These are phyloP conservation scores for Cichladusa arquata DNA, from an alignment of 2,113 vertebrate species.

Conservation along the genomic window DNA sequence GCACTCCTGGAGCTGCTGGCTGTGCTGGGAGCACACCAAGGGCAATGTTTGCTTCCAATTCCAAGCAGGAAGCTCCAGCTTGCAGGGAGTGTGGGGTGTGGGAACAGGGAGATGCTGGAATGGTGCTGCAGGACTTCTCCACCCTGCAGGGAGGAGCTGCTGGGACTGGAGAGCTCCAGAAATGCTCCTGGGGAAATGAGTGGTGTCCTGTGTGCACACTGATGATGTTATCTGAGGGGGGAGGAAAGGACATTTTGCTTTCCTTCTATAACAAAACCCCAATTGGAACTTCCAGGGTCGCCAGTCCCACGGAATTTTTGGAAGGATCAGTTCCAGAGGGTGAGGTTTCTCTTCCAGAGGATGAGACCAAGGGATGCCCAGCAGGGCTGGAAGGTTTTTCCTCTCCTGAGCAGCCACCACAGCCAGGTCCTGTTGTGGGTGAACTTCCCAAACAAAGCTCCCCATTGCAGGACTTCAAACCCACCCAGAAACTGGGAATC, in stretches of 20 bases:
- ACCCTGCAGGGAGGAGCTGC: neutral
- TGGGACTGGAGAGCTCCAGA: neutral
- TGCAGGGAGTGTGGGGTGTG: neutral
- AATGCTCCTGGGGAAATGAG: neutral
- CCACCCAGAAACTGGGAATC: neutral
- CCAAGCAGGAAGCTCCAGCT: neutral
- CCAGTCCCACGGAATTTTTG: neutral
- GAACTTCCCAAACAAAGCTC: neutral
- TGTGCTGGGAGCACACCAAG: slow-evolving; percentile 2
- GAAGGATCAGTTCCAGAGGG: neutral
- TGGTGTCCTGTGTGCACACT: no score
- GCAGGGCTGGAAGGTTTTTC: neutral
- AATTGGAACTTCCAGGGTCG: neutral
- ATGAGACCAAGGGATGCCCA: neutral
- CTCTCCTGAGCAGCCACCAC: neutral
- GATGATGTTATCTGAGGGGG: neutral
- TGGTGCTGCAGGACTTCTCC: neutral
- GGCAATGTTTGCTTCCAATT: neutral
- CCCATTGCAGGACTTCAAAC: neutral
- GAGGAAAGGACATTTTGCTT: neutral
- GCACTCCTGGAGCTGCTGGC: neutral
- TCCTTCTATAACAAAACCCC: neutral
- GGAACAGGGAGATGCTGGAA: neutral
- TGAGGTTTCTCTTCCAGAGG: neutral
- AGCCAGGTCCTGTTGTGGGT: neutral